Evolutionary conservation across 2,797 vertebrate species (phyloP).

Genomic region (Falco novaeseelandiae): DNA sequence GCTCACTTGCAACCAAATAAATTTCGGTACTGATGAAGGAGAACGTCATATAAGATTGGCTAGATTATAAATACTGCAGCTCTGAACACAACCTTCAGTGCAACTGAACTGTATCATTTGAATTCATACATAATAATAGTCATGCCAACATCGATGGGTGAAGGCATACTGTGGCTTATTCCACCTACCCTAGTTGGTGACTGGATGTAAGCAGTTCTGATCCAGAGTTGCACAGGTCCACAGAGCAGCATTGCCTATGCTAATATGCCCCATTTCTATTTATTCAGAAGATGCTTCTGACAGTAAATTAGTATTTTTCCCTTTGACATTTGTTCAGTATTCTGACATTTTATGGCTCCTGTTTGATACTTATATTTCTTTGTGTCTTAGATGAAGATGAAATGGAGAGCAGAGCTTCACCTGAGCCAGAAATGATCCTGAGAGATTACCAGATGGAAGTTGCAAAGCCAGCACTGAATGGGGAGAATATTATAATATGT

Average conservation of each 20-base stretch:
- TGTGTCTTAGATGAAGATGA: slow-evolving; percentile 72
- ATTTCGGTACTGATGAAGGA: background rate
- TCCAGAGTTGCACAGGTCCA: background rate
- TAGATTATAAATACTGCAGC: background rate
- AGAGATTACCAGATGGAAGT: slow-evolving; percentile 94
- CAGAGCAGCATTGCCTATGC: background rate
- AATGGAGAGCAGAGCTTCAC: slow-evolving; percentile 59
- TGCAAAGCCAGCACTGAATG: slow-evolving; percentile 88
- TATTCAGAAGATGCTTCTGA: background rate
- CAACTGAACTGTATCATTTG: background rate
- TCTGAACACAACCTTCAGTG: background rate
- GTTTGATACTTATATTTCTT: slow-evolving; percentile 33
- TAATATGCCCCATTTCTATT: background rate
- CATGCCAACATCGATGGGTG: background rate
- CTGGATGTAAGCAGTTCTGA: background rate
- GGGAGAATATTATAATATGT: slow-evolving; percentile 94
- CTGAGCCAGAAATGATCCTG: slow-evolving; percentile 81
- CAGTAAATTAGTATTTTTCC: background rate
- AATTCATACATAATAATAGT: background rate
- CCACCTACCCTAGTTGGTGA: background rate
- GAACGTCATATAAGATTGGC: background rate
- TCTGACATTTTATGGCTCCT: background rate
- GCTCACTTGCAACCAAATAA: background rate
- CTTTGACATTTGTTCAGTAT: background rate
- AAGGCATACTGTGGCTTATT: background rate